Evolutionary conservation across 1,140 invertebrate species (phyloP), one percentile per base, ranked within the genome.

Genomic region (Formica selysi): DNA sequence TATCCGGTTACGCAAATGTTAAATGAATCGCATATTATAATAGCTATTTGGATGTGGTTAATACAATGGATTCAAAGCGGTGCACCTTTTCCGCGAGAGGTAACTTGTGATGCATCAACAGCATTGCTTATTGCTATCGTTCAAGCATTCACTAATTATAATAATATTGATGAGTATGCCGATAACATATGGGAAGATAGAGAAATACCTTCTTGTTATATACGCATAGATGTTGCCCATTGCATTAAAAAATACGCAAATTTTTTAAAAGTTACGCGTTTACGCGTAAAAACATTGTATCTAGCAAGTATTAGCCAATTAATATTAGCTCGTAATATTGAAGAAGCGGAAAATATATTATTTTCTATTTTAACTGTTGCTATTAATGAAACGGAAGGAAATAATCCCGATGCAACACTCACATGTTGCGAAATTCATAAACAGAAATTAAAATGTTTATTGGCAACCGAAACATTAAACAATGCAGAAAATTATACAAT

Each of bases 1-100:
- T 86, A 79, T 86, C 61, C 87, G 6, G 51, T 76, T 8, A 65
- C 68, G 13, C 83, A 86, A 86, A 86, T 86, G 81, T 32, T 88
- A 38, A 73, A 32, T 13, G 87, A 88, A 68, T 44, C 64, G 3
- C 84, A 88, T 32, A 74, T 44, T 5, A 86, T 83, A 26, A 64
- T 74, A 13, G 29, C 74, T 13, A 88, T 88, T 67, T 65, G 32
- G 70, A 29, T 65, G 22, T 85, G 83, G 83, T 54, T 91, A 57
- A 64, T 64, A 67, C 78, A 90, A 76, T 92, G 87, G 87, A 61
- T 83, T n/a, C 32, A 62, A 85, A 84, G 64, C n/a, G 87, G 85
- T 19, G 81, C 81, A 54, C 22, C 29, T 44, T 16, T 8, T 83
- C 91, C 90, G 5, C 87, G 87, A 64, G 70, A 85, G 54, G 64